Base-by-base conservation (phyloP, 2,888 invertebrate genomes). In the Strigamia maritima region DNA sequence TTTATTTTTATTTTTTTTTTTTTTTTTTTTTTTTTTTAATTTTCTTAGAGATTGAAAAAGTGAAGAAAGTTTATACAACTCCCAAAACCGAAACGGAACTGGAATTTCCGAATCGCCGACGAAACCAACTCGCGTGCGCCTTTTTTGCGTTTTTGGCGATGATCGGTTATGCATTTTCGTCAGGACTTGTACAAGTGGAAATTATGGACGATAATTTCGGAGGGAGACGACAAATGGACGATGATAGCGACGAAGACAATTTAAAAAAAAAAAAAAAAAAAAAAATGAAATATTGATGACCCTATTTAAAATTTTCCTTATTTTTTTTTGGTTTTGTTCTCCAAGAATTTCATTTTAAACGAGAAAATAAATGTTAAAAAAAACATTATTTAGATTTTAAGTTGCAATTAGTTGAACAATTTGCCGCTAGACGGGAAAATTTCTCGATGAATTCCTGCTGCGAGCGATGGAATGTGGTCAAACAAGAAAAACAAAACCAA, bases 131-230 rank as follows among this genome's bases (percentile, higher is more conserved):
- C 77, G 83, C 92, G 1, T 92, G 92, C 0, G 90, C 89, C 0
- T 38, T 92, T 54, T 89, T 92, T 82, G 92, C 92, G 0, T 86
- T 89, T 0, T 83, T 90, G n/a, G 91, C 91, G 12, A 93, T 93
- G 93, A 87, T 90, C 0, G 89, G 90, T 4, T 93, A 91, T 84
- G 92, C 92, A 0, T 86, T 91, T 75, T 75, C 75, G 3, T 75
- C 75, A 3, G 75, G 75, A 28, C 31, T 75, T 8, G 75, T 75
- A 4, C 75, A 75, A 31, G 75, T 70, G 2, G 49, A 49, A 10
- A 49, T 49, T 49, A 49, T 49, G 49, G 49, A 49, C n/a, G 49
- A 49, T 49, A 49, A 49, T 49, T 49, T 49, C 14, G 49, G 49
- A 49, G 14, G 16, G 14, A 49, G 49, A 49, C 14, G 14, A 10